Evolutionary conservation across 23 tunicate genomes (phyloP).

Genomic region (Halocynthia aurantium): DNA sequence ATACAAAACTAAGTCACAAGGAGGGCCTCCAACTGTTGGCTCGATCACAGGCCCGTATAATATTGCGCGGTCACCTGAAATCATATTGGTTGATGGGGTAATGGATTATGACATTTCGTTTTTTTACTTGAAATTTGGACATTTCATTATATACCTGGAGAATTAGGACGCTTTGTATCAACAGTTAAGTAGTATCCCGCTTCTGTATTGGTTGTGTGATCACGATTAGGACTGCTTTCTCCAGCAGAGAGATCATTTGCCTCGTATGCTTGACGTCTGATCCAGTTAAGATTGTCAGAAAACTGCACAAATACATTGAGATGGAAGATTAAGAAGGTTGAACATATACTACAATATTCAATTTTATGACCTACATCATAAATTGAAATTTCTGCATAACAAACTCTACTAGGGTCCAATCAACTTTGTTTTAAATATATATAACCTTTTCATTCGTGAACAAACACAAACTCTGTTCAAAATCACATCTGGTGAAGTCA

Average conservation of each 20-base stretch:
- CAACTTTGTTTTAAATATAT: neutral
- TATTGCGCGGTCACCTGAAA: constrained; percentile 70
- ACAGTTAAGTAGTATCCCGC: constrained; percentile 70
- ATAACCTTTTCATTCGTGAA: constrained; percentile 51
- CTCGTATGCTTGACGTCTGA: constrained; percentile 49
- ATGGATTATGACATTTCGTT: neutral
- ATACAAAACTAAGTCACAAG: constrained; percentile 65
- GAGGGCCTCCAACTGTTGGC: constrained; percentile 47
- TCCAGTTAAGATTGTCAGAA: constrained; percentile 64
- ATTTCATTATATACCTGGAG: constrained; percentile 38
- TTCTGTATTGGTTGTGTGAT: constrained; percentile 81
- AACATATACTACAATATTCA: neutral
- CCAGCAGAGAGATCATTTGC: constrained; percentile 61
- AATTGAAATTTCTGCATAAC: neutral
- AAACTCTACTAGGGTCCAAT: neutral
- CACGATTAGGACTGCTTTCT: constrained; percentile 73
- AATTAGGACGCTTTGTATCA: constrained; percentile 72
- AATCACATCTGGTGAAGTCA: constrained; percentile 57
- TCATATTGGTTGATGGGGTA: neutral
- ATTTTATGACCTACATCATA: no score
- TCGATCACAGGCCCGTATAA: constrained; percentile 73
- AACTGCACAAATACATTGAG: neutral
- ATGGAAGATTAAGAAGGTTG: neutral
- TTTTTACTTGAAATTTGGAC: neutral
- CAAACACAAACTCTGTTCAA: constrained; percentile 59